These are phyloP conservation scores for Bucco capensis DNA, from an alignment of 2,113 vertebrate species.

Conservation along the genomic window DNA sequence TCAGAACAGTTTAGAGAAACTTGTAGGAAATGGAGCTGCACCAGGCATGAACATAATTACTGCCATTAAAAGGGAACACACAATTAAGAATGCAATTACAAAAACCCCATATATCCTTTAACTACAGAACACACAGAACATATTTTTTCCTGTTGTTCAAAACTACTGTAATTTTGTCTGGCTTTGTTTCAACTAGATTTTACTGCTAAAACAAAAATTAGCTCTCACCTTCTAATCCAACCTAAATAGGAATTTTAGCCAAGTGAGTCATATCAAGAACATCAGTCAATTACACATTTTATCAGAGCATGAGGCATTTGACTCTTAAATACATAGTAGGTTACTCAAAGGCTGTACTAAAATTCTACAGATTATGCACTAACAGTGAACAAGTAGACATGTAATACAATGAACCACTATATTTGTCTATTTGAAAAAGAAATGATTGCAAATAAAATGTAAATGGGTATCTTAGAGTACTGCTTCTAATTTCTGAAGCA, in stretches of 20 bases:
- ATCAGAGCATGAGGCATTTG: not conserved
- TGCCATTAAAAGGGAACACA: not conserved
- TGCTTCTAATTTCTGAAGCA: not conserved
- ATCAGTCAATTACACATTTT: not conserved
- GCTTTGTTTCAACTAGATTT: not conserved
- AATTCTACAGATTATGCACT: not conserved
- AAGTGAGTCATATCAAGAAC: not conserved
- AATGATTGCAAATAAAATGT: not conserved
- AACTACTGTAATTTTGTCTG: slow-evolving; percentile 32
- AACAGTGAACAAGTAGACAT: not conserved
- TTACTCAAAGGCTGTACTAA: not conserved
- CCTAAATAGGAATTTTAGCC: not conserved
- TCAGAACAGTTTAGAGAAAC: not conserved
- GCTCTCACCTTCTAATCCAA: not conserved
- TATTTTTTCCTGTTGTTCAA: not conserved
- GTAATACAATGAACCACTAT: not conserved
- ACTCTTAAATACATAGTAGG: not conserved
- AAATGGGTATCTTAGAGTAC: not conserved
- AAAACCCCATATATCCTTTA: not conserved
- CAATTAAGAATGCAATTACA: not conserved
- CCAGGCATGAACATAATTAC: not conserved
- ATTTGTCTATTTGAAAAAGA: not conserved
- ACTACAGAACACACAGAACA: not conserved
- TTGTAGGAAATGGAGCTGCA: not conserved
- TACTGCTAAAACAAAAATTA: slow-evolving; percentile 36